Evolutionary conservation across 2,888 invertebrate species (phyloP).

Genomic region (Griposia aprilina): DNA sequence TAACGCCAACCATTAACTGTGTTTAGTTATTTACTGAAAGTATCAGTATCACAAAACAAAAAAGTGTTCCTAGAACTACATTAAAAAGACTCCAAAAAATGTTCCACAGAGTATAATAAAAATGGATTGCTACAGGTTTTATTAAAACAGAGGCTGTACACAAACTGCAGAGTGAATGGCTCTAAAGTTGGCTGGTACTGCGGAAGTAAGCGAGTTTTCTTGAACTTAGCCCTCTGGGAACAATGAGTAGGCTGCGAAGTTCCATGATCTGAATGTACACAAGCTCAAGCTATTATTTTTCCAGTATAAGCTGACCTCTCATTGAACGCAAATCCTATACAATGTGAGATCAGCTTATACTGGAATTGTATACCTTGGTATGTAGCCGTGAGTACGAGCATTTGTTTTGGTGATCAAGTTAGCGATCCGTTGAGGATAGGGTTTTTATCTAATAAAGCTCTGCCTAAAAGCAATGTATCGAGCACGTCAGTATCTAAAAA

Average conservation of each 20-base stretch:
- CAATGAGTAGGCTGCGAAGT: conserved; percentile 32
- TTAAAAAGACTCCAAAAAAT: not conserved
- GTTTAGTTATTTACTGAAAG: too few species aligned
- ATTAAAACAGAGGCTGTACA: conserved; percentile 40
- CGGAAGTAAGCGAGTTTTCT: conserved; percentile 49
- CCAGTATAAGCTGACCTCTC: too few species aligned
- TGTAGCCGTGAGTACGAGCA: conserved; percentile 1
- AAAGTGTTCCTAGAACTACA: not conserved
- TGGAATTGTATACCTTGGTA: too few species aligned
- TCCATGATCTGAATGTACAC: conserved; percentile 41
- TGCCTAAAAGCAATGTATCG: not conserved
- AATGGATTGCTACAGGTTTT: conserved; percentile 39
- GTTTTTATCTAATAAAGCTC: not conserved
- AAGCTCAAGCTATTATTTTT: too few species aligned
- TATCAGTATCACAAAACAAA: not conserved
- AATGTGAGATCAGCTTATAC: too few species aligned
- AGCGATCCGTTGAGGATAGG: not conserved
- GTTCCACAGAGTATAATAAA: conserved; percentile 35
- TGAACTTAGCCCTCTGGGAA: conserved; percentile 56
- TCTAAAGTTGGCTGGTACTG: conserved; percentile 46
- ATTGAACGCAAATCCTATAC: too few species aligned
- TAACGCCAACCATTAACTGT: too few species aligned
- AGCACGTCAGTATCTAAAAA: not conserved
- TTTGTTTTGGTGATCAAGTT: conserved; percentile 39
- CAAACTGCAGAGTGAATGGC: conserved; percentile 46